A percentile compares a stretch with the other conserved stretches of the same genome.
Evolutionary conservation across 2,888 invertebrate genomes (phyloP).

Genomic region (Alcis repandata): DNA sequence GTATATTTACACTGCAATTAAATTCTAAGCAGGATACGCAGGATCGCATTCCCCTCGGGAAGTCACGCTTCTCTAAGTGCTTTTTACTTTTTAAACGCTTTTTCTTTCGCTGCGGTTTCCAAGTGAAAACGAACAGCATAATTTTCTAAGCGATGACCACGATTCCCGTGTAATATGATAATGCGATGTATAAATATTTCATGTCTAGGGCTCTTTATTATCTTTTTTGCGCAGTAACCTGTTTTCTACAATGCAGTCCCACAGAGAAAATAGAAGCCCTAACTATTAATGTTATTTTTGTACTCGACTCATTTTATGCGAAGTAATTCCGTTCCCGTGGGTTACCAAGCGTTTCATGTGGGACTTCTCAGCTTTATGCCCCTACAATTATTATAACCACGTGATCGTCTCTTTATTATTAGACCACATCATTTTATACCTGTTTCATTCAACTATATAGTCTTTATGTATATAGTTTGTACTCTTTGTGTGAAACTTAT

Average conservation of each 20-base stretch:
- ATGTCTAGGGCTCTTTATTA: slow-evolving; percentile 77
- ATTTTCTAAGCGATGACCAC: slow-evolving; percentile 84
- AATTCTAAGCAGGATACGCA: slow-evolving; percentile 50
- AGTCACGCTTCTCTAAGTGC: slow-evolving; percentile 36
- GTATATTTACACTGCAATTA: slow-evolving; percentile 49
- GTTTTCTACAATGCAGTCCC: slow-evolving; percentile 73
- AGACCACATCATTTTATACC: not conserved
- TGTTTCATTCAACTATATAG: not conserved
- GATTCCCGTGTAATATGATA: slow-evolving; percentile 85
- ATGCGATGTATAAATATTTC: slow-evolving; percentile 84
- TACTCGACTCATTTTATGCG: slow-evolving; percentile 50
- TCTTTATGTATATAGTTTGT: too few species aligned
- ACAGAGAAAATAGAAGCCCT: slow-evolving; percentile 68
- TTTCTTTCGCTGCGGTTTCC: slow-evolving; percentile 67
- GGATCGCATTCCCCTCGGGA: slow-evolving; percentile 55
- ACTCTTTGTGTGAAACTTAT: too few species aligned
- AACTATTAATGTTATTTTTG: slow-evolving; percentile 68
- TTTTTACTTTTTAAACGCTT: slow-evolving; percentile 42
- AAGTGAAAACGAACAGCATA: slow-evolving; percentile 83
- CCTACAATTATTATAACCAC: not conserved
- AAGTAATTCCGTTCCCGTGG: slow-evolving; percentile 36
- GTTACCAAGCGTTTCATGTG: slow-evolving; percentile 24
- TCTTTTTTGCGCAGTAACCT: slow-evolving; percentile 80
- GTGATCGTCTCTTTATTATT: not conserved
- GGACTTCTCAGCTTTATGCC: slow-evolving; percentile 9